Conservation (phyloP, 2,797 vertebrate species). For the Calcarius lapponicus region DNA sequence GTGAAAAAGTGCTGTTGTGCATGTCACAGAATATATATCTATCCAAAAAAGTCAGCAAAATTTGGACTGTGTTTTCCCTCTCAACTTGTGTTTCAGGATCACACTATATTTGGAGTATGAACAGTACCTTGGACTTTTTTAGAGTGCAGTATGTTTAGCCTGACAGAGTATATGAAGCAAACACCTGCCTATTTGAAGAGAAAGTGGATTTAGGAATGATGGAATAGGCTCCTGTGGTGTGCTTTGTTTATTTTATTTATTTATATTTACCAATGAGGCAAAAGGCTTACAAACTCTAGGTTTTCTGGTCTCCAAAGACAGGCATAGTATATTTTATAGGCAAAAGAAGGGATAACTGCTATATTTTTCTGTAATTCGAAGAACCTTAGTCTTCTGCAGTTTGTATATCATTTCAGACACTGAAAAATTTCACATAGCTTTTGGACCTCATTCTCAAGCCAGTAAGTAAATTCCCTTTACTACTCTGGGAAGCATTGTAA, state of each 20-base stretch:
- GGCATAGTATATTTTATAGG: background rate
- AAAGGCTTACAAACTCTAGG: constrained; percentile 24
- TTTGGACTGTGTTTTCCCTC: background rate
- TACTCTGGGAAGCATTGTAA: background rate
- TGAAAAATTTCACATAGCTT: constrained; percentile 18
- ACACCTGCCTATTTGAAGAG: constrained; percentile 25
- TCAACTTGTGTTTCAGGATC: background rate
- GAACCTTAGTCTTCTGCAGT: constrained; percentile 24
- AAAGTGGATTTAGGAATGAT: constrained; percentile 28
- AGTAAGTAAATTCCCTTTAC: constrained; percentile 3
- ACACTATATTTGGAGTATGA: background rate
- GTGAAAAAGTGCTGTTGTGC: background rate
- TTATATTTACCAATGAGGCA: constrained; percentile 39
- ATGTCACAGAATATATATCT: background rate
- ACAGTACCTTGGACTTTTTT: background rate
- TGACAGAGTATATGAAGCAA: constrained; percentile 28
- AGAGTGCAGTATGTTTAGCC: constrained; percentile 18
- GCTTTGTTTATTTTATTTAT: constrained; percentile 51
- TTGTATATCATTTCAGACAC: constrained; percentile 21
- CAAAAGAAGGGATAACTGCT: background rate
- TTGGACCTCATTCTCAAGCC: constrained; percentile 24
- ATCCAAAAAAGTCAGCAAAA: background rate
- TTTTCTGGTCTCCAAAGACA: constrained; percentile 30
- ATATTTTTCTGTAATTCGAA: background rate
- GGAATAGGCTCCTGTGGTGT: background rate